These are phyloP conservation scores for Panzeria rudis DNA, from an alignment of 2,888 invertebrate genomes.

Conservation along the genomic window DNA sequence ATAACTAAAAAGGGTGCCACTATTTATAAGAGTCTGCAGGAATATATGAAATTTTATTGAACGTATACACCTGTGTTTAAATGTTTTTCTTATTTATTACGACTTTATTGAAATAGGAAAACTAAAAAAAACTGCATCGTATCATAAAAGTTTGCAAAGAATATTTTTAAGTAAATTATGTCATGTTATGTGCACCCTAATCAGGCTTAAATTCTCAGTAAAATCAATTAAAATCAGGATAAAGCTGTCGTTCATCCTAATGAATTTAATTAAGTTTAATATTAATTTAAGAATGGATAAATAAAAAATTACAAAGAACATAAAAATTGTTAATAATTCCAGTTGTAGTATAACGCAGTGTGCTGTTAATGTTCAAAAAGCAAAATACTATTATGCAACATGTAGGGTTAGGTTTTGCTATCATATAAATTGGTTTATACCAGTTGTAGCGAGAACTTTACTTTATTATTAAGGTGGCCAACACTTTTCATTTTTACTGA, in stretches of 20 bases:
- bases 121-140: background rate
- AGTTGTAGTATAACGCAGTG: background rate
- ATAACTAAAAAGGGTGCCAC: background rate
- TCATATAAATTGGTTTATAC: background rate
- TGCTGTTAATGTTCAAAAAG: background rate
- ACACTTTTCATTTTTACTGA: background rate
- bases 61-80: constrained; percentile 38
- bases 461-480: constrained; percentile 22
- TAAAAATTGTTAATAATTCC: background rate
- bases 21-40: background rate
- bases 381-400: background rate
- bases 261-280: background rate
- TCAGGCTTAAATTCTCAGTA: background rate
- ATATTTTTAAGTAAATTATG: background rate
- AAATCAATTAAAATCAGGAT: constrained; percentile 4
- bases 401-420: constrained; percentile 12
- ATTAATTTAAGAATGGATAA: background rate
- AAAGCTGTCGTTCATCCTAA: background rate
- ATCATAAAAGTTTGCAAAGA: background rate
- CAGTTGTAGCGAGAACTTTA: constrained; percentile 3
- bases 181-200: constrained; percentile 14
- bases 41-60: constrained; percentile 1
- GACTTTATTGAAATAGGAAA: constrained; percentile 20
- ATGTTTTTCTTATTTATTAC: constrained; percentile 42
- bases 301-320: background rate